Evolutionary conservation across 1,140 invertebrate species (phyloP).

Genomic region (Popillia japonica): DNA sequence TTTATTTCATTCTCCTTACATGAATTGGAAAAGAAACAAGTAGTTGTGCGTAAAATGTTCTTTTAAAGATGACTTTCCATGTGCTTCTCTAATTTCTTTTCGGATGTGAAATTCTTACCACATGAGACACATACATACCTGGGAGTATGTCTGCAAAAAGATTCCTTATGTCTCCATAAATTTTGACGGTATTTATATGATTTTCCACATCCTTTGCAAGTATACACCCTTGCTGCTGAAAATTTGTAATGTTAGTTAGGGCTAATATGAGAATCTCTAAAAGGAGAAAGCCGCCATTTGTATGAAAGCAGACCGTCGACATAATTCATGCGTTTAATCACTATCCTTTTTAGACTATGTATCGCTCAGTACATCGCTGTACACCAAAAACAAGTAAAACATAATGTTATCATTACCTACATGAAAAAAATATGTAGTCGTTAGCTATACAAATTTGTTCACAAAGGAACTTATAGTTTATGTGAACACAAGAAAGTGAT

Average conservation of each 20-base stretch:
- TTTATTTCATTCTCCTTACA: background rate
- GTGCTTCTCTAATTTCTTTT: background rate
- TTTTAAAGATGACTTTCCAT: background rate
- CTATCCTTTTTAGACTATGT: no score
- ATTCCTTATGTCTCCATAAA: slow-evolving; percentile 36
- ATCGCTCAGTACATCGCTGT: no score
- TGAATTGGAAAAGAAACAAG: background rate
- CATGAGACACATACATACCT: background rate
- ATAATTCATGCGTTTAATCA: no score
- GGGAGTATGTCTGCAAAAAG: background rate
- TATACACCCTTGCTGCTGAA: background rate
- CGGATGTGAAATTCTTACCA: background rate
- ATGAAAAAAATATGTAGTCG: no score
- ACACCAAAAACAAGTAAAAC: no score
- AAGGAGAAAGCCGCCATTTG: background rate
- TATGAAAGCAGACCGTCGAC: no score
- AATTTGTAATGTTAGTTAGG: background rate
- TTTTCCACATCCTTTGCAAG: slow-evolving; percentile 37
- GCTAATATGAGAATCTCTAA: background rate
- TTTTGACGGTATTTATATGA: slow-evolving; percentile 43
- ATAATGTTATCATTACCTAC: no score
- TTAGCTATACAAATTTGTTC: no score
- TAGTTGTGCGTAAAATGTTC: background rate
- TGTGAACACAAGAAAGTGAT: no score
- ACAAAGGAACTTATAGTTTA: no score